Evolutionary conservation across 2,888 invertebrate genomes (phyloP).

Genomic region (Altica lythri): DNA sequence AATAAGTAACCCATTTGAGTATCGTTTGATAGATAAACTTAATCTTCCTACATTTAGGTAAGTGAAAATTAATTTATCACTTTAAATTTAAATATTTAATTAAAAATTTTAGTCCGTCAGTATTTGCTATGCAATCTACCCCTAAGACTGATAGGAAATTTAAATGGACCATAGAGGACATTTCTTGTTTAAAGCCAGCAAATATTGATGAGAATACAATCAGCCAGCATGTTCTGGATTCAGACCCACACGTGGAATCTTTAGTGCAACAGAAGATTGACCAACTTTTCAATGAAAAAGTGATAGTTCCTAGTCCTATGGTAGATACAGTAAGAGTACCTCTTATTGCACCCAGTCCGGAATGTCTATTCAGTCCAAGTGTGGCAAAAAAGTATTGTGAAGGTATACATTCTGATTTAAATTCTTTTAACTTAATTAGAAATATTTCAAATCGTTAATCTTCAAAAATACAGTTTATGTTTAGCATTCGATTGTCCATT

Average conservation of each 20-base stretch:
- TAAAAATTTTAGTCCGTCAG: conserved; percentile 53
- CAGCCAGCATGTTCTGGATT: conserved; percentile 65
- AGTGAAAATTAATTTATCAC: conserved; percentile 31
- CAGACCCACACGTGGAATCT: conserved; percentile 67
- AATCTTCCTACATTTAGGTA: conserved; percentile 74
- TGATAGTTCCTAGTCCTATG: conserved; percentile 56
- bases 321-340: conserved; percentile 35
- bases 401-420: conserved; percentile 34
- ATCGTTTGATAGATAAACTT: conserved; percentile 65
- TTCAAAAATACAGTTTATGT: no score
- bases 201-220: conserved; percentile 69
- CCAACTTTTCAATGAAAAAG: conserved; percentile 56
- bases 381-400: conserved; percentile 29
- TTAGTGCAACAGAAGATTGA: conserved; percentile 72
- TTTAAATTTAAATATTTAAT: conserved; percentile 2
- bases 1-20: conserved; percentile 72
- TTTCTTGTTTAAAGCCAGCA: conserved; percentile 69
- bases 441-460: no score
- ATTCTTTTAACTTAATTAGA: no score
- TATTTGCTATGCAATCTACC: conserved; percentile 52
- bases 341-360: conserved; percentile 29
- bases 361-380: neutral
- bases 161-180: conserved; percentile 73
- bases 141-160: conserved; percentile 60
- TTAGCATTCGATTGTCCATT: no score